These are phyloP conservation scores for Torymus auratus DNA, from an alignment of 2,888 invertebrate species.

Conservation along the genomic window DNA sequence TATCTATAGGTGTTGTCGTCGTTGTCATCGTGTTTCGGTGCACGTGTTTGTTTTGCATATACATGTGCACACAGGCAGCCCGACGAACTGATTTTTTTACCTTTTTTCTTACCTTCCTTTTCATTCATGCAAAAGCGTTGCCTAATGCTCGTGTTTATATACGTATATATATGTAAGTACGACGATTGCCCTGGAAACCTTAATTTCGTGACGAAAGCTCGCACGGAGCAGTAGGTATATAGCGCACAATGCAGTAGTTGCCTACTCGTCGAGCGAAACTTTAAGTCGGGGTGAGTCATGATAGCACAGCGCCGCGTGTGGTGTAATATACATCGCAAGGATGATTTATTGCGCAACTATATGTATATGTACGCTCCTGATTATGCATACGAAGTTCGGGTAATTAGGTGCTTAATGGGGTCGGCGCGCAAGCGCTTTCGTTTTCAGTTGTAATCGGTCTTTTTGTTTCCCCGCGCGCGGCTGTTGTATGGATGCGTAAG, in stretches of 20 bases:
- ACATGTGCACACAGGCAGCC: no score
- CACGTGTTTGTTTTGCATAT: no score
- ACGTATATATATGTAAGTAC: not conserved
- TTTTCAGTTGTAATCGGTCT: no score
- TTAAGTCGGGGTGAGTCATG: not conserved
- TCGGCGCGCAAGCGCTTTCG: no score
- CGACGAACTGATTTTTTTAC: no score
- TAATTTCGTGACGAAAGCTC: constrained; percentile 31
- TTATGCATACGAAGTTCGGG: constrained; percentile 7
- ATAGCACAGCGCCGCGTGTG: not conserved
- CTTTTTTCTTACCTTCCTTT: not conserved
- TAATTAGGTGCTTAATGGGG: not conserved
- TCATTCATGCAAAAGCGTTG: no score
- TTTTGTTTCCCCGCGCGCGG: no score
- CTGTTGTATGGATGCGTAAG: no score
- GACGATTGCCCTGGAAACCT: constrained; percentile 19
- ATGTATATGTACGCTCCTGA: not conserved
- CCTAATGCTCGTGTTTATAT: not conserved
- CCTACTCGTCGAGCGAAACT: not conserved
- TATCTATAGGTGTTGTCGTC: no score
- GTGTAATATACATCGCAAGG: not conserved
- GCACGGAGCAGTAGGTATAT: not conserved
- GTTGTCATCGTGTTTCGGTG: no score
- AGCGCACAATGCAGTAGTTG: not conserved
- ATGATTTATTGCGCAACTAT: constrained; percentile 20